A percentile compares a stretch with the other conserved stretches of the same genome.
phyloP scores from a whole-genome alignment of 1,140 invertebrate species.

The Coptotermes formosanus region DNA sequence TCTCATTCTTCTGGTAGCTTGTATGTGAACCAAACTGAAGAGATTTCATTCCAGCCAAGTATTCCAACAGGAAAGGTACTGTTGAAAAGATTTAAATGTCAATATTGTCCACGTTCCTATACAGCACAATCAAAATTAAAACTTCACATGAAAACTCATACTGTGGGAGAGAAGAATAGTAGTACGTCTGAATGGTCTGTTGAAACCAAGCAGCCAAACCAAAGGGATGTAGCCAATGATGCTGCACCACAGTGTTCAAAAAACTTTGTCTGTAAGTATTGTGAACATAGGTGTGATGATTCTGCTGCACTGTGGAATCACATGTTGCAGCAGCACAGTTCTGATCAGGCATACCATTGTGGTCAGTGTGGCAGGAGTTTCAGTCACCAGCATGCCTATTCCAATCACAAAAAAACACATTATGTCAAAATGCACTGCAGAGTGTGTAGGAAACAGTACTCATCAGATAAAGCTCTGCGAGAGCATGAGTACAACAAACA shows the following conservation, averaged over 20 bases:
- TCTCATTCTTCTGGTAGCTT: neutral
- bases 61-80: neutral
- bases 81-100: neutral
- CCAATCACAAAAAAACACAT: constrained; percentile 12
- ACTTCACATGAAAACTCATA: neutral
- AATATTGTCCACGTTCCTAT: neutral
- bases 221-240: neutral
- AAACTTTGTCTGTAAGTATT: neutral
- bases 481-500: neutral
- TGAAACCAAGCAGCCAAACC: neutral
- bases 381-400: neutral
- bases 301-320: neutral
- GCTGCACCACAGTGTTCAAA: neutral
- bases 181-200: neutral
- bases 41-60: no score
- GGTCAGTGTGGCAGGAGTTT: neutral
- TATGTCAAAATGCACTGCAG: neutral
- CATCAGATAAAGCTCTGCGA: neutral
- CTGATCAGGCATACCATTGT: neutral
- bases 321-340: neutral
- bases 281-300: neutral
- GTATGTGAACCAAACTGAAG: neutral
- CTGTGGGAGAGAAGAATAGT: neutral
- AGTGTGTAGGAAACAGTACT: neutral
- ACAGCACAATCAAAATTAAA: neutral